Evolutionary conservation across 2,888 invertebrate species (phyloP).

Genomic region (Drosophila kanekoi): DNA sequence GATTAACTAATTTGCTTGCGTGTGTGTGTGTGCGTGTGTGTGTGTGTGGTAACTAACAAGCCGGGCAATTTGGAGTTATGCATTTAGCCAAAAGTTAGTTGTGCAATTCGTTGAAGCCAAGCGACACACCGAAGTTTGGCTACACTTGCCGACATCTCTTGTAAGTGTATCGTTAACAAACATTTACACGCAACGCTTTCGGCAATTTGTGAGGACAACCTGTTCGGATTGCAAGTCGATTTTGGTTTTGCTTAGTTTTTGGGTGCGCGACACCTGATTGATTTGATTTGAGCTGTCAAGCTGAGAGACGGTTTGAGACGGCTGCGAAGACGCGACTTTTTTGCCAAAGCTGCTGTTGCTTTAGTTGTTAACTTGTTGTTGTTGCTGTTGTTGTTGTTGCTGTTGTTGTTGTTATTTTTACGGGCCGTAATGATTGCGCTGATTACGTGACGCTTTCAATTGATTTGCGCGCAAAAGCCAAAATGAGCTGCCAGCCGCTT

Average conservation of each 20-base stretch:
- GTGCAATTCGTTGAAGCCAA: constrained; percentile 3
- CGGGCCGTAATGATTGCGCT: constrained; percentile 70
- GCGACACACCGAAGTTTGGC: constrained; percentile 1
- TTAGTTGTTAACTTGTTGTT: constrained; percentile 30
- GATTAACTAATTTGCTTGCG: constrained; percentile 18
- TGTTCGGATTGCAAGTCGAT: constrained; percentile 56
- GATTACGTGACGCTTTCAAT: constrained; percentile 78
- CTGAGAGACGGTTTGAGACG: too few relatives aligned
- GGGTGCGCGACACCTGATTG: constrained; percentile 73
- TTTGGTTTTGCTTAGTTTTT: constrained; percentile 32
- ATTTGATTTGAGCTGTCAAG: constrained; percentile 60
- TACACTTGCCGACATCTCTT: background rate
- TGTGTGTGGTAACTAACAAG: constrained; percentile 1
- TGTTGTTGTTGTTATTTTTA: constrained; percentile 25
- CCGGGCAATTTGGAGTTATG: constrained; percentile 6
- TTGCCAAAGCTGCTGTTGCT: constrained; percentile 23
- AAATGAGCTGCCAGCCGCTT: constrained; percentile 36
- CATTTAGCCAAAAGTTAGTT: constrained; percentile 17
- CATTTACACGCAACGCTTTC: constrained; percentile 38
- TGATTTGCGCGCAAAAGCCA: constrained; percentile 66
- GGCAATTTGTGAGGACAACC: constrained; percentile 44
- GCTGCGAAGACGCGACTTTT: constrained; percentile 43
- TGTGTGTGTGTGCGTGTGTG: background rate
- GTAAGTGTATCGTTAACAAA: background rate
- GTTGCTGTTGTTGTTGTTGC: constrained; percentile 7